phyloP scores from a whole-genome alignment of 2,797 vertebrate species.

The Tragelaphus oryx region DNA sequence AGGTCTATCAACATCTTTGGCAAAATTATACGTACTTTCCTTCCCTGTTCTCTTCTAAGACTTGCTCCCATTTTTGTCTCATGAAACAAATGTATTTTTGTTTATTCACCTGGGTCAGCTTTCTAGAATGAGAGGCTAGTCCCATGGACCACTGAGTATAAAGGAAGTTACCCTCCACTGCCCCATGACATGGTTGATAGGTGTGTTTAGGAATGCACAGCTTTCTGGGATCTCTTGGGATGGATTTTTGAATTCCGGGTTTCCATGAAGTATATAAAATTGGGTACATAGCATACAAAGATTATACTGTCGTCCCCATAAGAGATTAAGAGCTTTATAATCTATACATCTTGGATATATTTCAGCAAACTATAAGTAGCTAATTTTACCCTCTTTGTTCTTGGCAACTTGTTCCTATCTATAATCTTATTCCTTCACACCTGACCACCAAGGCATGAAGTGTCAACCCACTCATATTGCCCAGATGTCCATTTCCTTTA shows the following conservation, averaged over 20 bases:
- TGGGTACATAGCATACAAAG: background rate
- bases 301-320: background rate
- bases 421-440: background rate
- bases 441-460: background rate
- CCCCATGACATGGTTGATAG: too few relatives aligned
- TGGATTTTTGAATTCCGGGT: background rate
- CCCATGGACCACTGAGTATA: background rate
- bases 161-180: background rate
- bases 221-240: background rate
- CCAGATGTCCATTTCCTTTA: background rate
- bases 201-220: background rate
- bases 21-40: slow-evolving; percentile 42
- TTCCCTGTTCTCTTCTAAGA: background rate
- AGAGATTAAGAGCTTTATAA: background rate
- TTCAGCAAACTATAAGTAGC: background rate
- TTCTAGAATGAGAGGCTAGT: background rate
- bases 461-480: background rate
- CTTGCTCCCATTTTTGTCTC: background rate
- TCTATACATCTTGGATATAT: background rate
- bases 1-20: slow-evolving; percentile 13
- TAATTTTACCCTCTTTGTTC: background rate
- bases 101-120: background rate
- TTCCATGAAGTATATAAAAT: background rate
- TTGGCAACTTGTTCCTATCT: background rate
- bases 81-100: background rate